Evolutionary conservation across 64 coral and sea anemone species (phyloP), one percentile per base, ranked within the genome.

Genomic region (Astreopora myriophthalma): DNA sequence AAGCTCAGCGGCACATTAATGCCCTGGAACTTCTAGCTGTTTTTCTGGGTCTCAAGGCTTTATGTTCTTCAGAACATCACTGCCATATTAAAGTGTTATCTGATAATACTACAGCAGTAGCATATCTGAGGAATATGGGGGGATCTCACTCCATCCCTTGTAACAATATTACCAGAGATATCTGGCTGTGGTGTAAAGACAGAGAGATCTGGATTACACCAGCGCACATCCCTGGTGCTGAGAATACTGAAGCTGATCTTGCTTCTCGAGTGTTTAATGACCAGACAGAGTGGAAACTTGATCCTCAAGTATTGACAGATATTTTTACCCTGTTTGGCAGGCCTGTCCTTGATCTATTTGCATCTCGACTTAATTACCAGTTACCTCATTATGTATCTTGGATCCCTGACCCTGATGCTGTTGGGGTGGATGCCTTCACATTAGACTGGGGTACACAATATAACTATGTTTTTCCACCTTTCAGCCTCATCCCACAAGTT

Each of bases 21-120:
- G 44, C 38, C 48, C 39, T 55, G 3, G 86, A 88, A 33, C 86
- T 74, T 19, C 22, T 71, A 87, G 85, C 85, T 37, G 85, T 68
- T 17, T 61, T 27, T 61, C 48, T 87, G 62, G 85, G 85, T 10
- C 60, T 87, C 67, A 34, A 87, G 42, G 25, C 85, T 34, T 51
- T 87, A 49, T 87, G 85, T 87, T 31, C 19, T 17, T 39, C 42
- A 51, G 85, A 87, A 39, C 67, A 17, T 19, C 36, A 87, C 23
- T 44, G 67, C 6, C 85, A 87, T 38, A 87, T 73, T 2, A 64
- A 87, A 23, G 38, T 86, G 27, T 40, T 48, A 71, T 39, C 69
- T 42, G 85, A 87, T 87, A 87, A 87, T 73, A 60, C 60, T n/a
- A 87, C 85, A 42, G 29, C 85, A 71, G 65, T 87, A 73, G 22